A percentile compares a stretch with the other conserved stretches of the same genome.
Conservation (phyloP, 1,140 invertebrate species). For the Camponotus vicinus region DNA sequence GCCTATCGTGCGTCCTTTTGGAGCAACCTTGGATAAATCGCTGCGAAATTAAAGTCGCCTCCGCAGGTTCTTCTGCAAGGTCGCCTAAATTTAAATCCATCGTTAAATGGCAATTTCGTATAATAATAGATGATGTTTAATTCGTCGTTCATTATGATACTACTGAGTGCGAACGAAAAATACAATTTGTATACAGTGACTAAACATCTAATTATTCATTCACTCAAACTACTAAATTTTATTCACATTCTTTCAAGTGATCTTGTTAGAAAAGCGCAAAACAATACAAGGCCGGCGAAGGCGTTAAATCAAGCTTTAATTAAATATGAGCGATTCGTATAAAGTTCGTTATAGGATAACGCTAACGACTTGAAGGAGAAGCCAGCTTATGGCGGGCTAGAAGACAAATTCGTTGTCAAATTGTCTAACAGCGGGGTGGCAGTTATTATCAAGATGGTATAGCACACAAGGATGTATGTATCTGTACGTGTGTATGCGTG, state of each 20-base stretch:
- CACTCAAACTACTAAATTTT: neutral
- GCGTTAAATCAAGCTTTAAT: conserved; percentile 37
- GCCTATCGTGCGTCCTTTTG: neutral
- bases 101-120: neutral
- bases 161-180: too few relatives aligned
- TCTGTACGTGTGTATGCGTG: neutral
- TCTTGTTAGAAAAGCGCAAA: neutral
- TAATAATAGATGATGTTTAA: neutral
- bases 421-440: conserved; percentile 78
- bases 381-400: conserved; percentile 2
- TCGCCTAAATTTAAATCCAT: neutral
- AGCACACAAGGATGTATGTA: neutral
- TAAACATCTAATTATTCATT: too few relatives aligned
- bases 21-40: neutral
- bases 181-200: too few relatives aligned
- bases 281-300: neutral
- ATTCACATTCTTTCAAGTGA: neutral
- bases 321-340: conserved; percentile 9
- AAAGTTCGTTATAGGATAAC: conserved; percentile 41
- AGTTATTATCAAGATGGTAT: conserved; percentile 80
- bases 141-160: neutral
- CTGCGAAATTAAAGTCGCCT: neutral
- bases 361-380: conserved; percentile 39
- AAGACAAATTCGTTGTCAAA: conserved; percentile 80
- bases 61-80: neutral